A percentile compares a stretch with the other conserved stretches of the same genome.
Conservation (phyloP, 2,113 vertebrate genomes). For the Pholis gunnellus region DNA sequence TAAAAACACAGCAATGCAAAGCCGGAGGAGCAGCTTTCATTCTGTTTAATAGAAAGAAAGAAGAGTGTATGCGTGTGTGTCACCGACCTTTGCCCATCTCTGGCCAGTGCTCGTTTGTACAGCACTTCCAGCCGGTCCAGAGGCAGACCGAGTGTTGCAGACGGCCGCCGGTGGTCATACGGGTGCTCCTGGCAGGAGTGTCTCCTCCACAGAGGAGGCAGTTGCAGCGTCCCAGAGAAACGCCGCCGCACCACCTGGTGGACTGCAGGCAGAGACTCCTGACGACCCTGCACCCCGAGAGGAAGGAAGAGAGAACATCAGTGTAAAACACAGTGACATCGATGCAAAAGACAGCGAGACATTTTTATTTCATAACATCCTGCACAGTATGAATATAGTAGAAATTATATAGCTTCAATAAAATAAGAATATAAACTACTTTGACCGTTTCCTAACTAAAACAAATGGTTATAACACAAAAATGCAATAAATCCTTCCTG, state of each 20-base stretch:
- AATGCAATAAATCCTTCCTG: background rate
- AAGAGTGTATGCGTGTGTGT: background rate
- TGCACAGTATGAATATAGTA: background rate
- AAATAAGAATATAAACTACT: background rate
- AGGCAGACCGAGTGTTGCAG: conserved; percentile 31
- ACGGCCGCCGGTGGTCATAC: conserved; percentile 31
- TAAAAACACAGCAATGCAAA: background rate
- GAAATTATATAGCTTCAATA: background rate
- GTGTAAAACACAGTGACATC: background rate
- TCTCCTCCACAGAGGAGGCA: conserved; percentile 82
- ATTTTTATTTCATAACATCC: background rate
- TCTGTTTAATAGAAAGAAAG: background rate
- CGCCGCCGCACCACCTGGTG: conserved; percentile 80
- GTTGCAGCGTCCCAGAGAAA: conserved; percentile 85
- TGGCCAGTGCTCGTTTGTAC: conserved; percentile 80
- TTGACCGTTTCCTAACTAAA: background rate
- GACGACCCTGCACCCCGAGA: conserved; percentile 52
- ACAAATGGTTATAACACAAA: background rate
- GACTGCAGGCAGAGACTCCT: conserved; percentile 59
- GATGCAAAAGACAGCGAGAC: background rate
- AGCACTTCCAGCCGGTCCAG: conserved; percentile 77
- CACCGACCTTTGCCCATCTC: conserved; percentile 77
- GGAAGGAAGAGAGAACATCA: background rate
- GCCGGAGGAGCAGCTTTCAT: background rate
- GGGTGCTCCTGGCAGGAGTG: conserved; percentile 77